Evolutionary conservation across 2,113 vertebrate species (phyloP).

Genomic region (Mobula birostris): DNA sequence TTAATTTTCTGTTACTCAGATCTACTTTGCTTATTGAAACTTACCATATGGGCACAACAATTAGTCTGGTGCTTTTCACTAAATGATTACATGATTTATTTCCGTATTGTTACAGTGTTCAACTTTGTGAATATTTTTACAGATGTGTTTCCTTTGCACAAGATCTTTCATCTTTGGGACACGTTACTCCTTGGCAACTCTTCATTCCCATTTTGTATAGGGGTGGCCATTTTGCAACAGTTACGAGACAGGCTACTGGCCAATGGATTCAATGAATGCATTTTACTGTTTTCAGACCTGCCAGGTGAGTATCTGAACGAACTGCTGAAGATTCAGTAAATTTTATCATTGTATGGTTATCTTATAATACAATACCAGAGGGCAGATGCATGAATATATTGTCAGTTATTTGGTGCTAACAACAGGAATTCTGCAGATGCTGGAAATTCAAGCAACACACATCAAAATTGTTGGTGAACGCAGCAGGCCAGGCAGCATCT

Average conservation of each 20-base stretch:
- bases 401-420: background rate
- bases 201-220: constrained; percentile 94
- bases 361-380: background rate
- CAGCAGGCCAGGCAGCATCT: no score
- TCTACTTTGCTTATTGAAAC: background rate
- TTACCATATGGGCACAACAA: background rate
- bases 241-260: constrained; percentile 85
- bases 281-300: constrained; percentile 95
- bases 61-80: background rate
- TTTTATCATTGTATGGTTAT: background rate
- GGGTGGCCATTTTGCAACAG: constrained; percentile 91
- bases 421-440: no score
- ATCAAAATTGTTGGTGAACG: no score
- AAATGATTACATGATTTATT: background rate
- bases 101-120: background rate
- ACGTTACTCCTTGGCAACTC: constrained; percentile 90
- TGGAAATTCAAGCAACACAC: no score
- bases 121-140: constrained; percentile 33
- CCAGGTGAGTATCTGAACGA: constrained; percentile 67
- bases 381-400: background rate
- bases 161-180: constrained; percentile 98
- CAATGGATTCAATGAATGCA: constrained; percentile 97
- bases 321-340: background rate
- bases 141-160: constrained; percentile 97
- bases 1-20: background rate